A percentile compares a stretch with the other conserved stretches of the same genome.
These are phyloP conservation scores for Montipora sp. DNA, from an alignment of 64 coral and sea anemone species.

Conservation along the genomic window DNA sequence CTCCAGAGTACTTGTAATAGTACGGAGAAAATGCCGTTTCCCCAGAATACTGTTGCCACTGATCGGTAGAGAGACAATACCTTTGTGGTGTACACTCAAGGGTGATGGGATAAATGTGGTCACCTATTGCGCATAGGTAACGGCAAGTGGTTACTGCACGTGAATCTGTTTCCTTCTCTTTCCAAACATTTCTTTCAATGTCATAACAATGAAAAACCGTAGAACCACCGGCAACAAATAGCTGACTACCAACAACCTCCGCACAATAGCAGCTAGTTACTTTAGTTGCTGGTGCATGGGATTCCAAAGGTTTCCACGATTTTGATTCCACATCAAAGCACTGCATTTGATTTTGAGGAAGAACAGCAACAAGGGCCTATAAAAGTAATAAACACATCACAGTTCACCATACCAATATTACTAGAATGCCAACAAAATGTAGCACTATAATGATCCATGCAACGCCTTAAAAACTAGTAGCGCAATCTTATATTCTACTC, in stretches of 20 bases:
- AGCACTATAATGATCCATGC: too few species aligned
- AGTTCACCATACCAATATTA: background rate
- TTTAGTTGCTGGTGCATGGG: background rate
- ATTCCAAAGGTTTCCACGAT: background rate
- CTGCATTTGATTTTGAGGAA: background rate
- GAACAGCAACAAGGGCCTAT: background rate
- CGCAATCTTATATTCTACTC: too few species aligned
- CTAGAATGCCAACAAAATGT: too few species aligned
- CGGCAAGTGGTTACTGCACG: background rate
- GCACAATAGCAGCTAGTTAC: background rate
- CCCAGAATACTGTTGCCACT: background rate
- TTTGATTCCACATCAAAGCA: slow-evolving; percentile 14
- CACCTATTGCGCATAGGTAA: background rate
- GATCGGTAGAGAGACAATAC: background rate
- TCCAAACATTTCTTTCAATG: background rate
- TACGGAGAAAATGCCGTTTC: too few species aligned
- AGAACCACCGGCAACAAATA: background rate
- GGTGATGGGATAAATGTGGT: background rate
- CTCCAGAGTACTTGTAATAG: background rate
- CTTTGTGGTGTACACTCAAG: background rate
- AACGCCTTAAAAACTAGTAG: too few species aligned
- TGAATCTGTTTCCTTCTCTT: background rate
- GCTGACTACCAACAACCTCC: background rate
- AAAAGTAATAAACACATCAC: background rate
- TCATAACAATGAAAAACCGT: background rate